These are phyloP conservation scores for Dendropsophus ebraccatus DNA, from an alignment of 2,113 vertebrate genomes.

Conservation along the genomic window DNA sequence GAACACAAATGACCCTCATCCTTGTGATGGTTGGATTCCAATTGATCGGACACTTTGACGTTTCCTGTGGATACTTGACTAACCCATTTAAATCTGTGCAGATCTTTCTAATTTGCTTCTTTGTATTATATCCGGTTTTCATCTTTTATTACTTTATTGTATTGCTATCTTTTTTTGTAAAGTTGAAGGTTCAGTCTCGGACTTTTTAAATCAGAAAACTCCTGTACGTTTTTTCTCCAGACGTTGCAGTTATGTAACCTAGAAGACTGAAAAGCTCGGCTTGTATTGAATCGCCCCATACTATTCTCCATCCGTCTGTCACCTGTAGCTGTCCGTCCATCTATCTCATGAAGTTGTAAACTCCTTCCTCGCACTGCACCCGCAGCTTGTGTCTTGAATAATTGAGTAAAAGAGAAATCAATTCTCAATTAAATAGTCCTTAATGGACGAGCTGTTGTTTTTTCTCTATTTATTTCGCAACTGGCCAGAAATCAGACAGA, in stretches of 20 bases:
- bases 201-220: no score
- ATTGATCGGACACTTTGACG: no score
- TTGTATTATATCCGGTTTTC: no score
- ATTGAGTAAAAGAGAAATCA: conserved; percentile 34
- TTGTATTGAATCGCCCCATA: not conserved
- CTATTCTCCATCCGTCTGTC: not conserved
- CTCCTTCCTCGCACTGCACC: not conserved
- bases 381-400: conserved; percentile 17
- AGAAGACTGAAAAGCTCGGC: not conserved
- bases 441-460: conserved; percentile 28
- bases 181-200: no score
- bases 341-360: not conserved
- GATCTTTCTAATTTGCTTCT: no score
- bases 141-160: no score
- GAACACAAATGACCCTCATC: no score
- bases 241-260: not conserved
- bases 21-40: no score
- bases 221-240: not conserved
- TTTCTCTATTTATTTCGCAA: conserved; percentile 21
- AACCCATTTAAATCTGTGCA: no score
- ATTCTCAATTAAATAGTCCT: conserved; percentile 33
- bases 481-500: conserved; percentile 15
- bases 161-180: no score
- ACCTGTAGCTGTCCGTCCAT: not conserved
- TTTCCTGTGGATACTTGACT: no score